Conservation (phyloP, 2,113 vertebrate species). For the Dipodomys merriami region DNA sequence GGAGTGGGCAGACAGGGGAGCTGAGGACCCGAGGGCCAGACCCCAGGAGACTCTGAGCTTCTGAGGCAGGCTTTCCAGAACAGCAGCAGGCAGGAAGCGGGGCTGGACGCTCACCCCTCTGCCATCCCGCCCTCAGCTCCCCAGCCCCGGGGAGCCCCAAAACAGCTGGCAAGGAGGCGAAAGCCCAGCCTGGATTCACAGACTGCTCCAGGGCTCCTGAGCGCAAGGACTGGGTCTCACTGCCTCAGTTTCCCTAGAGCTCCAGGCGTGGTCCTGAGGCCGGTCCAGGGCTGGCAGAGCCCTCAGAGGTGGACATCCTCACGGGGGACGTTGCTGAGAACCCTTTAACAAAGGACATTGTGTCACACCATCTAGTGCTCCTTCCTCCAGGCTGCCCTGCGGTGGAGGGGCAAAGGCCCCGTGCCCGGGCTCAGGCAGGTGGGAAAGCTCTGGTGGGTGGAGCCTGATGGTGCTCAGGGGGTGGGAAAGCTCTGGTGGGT, state of each 20-base stretch:
- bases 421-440: too few relatives aligned
- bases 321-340: neutral
- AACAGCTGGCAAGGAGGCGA: too few relatives aligned
- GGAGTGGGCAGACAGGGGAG: neutral
- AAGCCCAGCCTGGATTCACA: too few relatives aligned
- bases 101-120: neutral
- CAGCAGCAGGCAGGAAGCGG: too few relatives aligned
- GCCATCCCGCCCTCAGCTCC: neutral
- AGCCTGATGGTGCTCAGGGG: neutral
- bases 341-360: neutral
- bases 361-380: neutral
- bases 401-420: neutral
- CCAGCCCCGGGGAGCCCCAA: neutral
- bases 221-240: neutral
- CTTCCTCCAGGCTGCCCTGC: neutral
- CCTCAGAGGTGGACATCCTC: neutral
- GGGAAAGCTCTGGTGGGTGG: too few relatives aligned
- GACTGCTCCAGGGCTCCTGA: neutral
- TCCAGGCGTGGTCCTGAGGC: neutral
- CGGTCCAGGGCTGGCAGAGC: neutral
- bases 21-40: neutral
- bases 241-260: conserved; percentile 41
- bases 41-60: too few relatives aligned
- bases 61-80: too few relatives aligned
- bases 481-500: neutral